Percentiles rank a stretch among this genome's conserved stretches.
Conservation (phyloP, 2,888 invertebrate genomes). For the Abrostola tripartita region DNA sequence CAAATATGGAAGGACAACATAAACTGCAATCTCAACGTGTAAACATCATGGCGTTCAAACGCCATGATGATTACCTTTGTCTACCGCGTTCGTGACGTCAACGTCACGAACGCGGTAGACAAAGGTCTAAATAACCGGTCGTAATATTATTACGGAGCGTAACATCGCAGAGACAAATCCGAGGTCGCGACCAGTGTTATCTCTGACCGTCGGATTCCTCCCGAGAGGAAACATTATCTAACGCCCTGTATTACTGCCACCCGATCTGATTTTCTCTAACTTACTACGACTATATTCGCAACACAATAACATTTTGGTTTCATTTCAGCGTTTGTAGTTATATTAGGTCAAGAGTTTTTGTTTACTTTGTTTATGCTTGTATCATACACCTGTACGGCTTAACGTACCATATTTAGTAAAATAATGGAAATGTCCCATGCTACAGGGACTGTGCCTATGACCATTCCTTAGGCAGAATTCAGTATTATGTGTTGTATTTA, state of each 20-base stretch:
- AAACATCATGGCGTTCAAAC: slow-evolving; percentile 52
- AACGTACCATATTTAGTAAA: neutral
- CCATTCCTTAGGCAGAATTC: no score
- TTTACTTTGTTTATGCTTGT: slow-evolving; percentile 13
- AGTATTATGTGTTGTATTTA: no score
- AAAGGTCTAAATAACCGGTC: slow-evolving; percentile 61
- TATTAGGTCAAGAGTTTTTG: slow-evolving; percentile 47
- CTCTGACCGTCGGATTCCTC: slow-evolving; percentile 68
- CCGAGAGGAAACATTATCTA: slow-evolving; percentile 77
- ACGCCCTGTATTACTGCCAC: slow-evolving; percentile 69
- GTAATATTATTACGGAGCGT: slow-evolving; percentile 63
- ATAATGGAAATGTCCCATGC: no score
- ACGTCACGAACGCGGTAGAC: slow-evolving; percentile 48
- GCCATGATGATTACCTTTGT: no score
- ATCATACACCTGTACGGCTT: neutral
- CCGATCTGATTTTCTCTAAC: slow-evolving; percentile 73
- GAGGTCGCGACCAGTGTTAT: slow-evolving; percentile 74
- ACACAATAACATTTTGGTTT: slow-evolving; percentile 72
- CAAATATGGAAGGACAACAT: slow-evolving; percentile 32
- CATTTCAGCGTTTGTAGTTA: slow-evolving; percentile 57
- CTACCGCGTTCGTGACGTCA: slow-evolving; percentile 45
- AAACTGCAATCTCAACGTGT: slow-evolving; percentile 49
- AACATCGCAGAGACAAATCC: slow-evolving; percentile 71
- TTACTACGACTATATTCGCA: slow-evolving; percentile 68
- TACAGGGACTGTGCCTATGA: no score